Base-by-base conservation (phyloP, 2,888 invertebrate species). In the Noctua pronuba region DNA sequence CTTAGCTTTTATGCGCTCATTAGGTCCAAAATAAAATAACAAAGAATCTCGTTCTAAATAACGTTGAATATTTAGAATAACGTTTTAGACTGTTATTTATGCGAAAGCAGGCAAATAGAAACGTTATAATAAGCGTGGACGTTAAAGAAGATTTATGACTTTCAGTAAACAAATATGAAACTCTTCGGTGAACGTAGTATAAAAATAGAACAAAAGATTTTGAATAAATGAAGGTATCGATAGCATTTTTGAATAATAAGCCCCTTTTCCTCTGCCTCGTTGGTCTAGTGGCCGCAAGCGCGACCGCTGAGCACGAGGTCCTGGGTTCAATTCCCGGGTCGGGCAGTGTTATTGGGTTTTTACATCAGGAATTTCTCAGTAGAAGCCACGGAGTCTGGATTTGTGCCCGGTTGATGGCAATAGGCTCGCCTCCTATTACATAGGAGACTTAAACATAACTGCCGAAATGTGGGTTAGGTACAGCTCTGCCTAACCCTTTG, bases 111-210 rank as follows among this genome's bases (percentile, higher is more conserved):
- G 74, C 65, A 68, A 77, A 86, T 75, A 83, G 60, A 80, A 88
- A 83, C 75, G 64, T 66, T 82, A 73, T 85, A 58, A 70, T 86
- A 77, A 71, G 62, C 83, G 83, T 52, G 44, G 44, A 76, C 66
- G 71, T 52, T 49, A 83, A 71, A 69, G 46, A 86, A 73, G 86
- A 84, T 84, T 84, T 84, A 84, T 83, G 78, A 6, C 28, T 52
- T 74, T 77, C 72, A 74, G 83, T 72, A 44, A 86, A 46, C 71
- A 83, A 86, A 83, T 86, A 86, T 77, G 52, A 77, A 86, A 65
- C 55, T 83, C 64, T 73, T 67, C 24, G 44, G 55, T 44, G 24
- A 60, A 49, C 24, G 11, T 41, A 52, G 46, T 62, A 41, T 62
- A 13, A 16, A 70, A 67, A 13, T 60, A 41, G 52, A 71, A 74